Conservation (phyloP, 2,797 vertebrate species). For the Sphenodon punctatus region DNA sequence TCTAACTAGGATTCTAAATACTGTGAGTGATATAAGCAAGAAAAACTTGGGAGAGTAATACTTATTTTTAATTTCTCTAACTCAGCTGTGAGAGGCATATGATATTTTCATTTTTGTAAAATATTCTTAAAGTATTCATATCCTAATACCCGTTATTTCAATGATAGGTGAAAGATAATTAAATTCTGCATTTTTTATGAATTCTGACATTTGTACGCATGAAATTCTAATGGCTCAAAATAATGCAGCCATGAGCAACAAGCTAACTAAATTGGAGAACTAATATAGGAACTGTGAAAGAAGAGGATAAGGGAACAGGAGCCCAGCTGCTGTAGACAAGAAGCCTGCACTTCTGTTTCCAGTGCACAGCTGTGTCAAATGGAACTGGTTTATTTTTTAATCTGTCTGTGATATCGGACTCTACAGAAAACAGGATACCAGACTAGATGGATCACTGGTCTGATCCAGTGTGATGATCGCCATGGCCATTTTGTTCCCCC, state of each 20-base stretch:
- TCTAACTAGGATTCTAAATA: too few relatives aligned
- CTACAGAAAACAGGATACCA: not conserved
- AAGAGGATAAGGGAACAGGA: too few relatives aligned
- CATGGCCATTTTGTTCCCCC: not conserved
- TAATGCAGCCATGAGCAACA: too few relatives aligned
- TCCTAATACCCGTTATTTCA: not conserved
- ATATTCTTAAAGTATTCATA: not conserved
- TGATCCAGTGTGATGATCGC: not conserved
- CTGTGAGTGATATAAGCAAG: too few relatives aligned
- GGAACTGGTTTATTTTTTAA: not conserved
- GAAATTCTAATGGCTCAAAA: not conserved
- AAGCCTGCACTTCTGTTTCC: not conserved
- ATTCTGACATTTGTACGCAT: not conserved
- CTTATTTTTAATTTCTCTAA: too few relatives aligned
- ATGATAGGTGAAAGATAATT: not conserved
- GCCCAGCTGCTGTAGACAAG: not conserved
- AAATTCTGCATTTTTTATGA: not conserved
- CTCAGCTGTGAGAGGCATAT: too few relatives aligned
- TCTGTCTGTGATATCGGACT: not conserved
- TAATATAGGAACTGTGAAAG: too few relatives aligned
- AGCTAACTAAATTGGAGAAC: too few relatives aligned
- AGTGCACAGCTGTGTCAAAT: not conserved
- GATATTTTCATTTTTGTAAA: too few relatives aligned
- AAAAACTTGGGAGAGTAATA: too few relatives aligned
- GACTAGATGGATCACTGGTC: not conserved